Percentiles rank a stretch among this genome's conserved stretches.
Evolutionary conservation across 2,113 vertebrate species (phyloP).

Genomic region (Cepphus grylle): DNA sequence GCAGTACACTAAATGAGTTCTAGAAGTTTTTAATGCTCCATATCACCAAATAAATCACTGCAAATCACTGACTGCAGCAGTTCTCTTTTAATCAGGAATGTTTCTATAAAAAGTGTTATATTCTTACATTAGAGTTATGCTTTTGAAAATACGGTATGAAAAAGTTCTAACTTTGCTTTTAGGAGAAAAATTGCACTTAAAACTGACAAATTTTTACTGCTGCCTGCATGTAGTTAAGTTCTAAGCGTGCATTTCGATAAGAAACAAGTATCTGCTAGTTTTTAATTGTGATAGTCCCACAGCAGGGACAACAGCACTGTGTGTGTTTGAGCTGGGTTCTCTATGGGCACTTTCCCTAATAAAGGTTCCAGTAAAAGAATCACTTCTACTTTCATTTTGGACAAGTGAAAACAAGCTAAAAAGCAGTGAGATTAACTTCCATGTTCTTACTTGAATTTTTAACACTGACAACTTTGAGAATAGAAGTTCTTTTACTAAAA

Average conservation of each 20-base stretch:
- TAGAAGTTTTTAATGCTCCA: neutral
- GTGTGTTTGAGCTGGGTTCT: neutral
- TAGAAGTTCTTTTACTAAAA: neutral
- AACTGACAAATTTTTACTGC: neutral
- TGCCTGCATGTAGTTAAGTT: neutral
- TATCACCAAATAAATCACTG: neutral
- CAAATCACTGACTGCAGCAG: neutral
- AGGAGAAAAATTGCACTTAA: neutral
- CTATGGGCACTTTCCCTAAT: neutral
- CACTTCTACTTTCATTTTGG: neutral
- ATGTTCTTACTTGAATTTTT: neutral
- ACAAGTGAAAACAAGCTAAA: neutral
- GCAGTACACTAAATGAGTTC: neutral
- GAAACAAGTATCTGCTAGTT: neutral
- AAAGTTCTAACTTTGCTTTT: neutral
- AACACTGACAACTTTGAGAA: neutral
- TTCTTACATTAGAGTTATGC: neutral
- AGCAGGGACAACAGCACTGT: fast-evolving
- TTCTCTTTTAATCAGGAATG: neutral
- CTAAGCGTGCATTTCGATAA: fast-evolving
- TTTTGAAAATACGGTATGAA: neutral
- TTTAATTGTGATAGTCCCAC: neutral
- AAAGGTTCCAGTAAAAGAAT: neutral
- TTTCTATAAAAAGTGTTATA: neutral
- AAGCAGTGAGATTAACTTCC: neutral